Conservation (phyloP, 1,140 invertebrate genomes). For the Philotrypesis tridentata region DNA sequence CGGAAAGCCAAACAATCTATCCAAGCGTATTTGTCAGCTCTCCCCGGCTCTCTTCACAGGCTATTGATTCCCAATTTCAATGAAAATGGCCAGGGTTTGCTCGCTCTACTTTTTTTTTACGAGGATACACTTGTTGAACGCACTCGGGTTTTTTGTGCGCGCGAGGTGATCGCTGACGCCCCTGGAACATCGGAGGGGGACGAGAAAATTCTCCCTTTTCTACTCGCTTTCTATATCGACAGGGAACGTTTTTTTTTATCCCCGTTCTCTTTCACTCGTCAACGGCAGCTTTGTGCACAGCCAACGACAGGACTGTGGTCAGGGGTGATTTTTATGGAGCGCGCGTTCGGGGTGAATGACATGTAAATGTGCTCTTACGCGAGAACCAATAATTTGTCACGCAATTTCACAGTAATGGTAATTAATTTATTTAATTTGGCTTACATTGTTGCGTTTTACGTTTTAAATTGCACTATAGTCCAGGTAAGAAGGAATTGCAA, state of each 20-base stretch:
- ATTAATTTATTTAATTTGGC: constrained; percentile 34
- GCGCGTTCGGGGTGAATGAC: constrained; percentile 59
- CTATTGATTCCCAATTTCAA: constrained; percentile 73
- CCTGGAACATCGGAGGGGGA: constrained; percentile 29
- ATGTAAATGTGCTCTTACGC: constrained; percentile 61
- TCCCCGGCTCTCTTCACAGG: constrained; percentile 58
- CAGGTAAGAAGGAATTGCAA: neutral
- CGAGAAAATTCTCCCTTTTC: constrained; percentile 59
- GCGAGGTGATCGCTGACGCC: constrained; percentile 51
- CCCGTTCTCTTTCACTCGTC: constrained; percentile 33
- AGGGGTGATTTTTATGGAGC: constrained; percentile 63
- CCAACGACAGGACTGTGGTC: constrained; percentile 57
- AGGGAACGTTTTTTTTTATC: constrained; percentile 53
- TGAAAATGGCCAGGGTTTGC: constrained; percentile 66
- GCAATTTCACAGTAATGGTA: constrained; percentile 9
- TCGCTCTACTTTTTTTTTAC: constrained; percentile 61
- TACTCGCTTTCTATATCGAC: constrained; percentile 60
- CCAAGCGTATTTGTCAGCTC: constrained; percentile 47
- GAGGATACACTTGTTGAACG: constrained; percentile 73
- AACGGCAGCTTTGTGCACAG: constrained; percentile 23
- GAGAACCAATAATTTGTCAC: constrained; percentile 53
- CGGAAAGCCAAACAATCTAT: constrained; percentile 45
- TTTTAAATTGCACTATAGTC: neutral
- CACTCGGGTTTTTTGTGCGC: constrained; percentile 56
- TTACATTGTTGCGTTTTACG: neutral